These are phyloP conservation scores for Caracal caracal DNA, from an alignment of 2,113 vertebrate species.

Conservation along the genomic window DNA sequence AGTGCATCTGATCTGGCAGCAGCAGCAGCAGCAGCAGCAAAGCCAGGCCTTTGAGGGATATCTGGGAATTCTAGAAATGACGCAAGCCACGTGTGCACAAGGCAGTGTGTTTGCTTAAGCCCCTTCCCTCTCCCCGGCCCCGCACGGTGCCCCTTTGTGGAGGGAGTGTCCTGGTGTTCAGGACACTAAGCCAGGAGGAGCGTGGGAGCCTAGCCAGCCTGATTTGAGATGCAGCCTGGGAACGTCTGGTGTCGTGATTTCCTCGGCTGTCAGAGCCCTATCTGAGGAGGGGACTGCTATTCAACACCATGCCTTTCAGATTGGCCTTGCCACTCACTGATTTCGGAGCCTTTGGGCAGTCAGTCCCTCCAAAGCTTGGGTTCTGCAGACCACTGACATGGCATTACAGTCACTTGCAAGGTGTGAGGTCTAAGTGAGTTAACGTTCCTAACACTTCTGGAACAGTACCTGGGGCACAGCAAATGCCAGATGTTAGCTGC, in stretches of 20 bases:
- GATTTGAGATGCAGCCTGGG: background rate
- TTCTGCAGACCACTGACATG: background rate
- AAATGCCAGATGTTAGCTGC: rapidly evolving
- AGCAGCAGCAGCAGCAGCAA: background rate
- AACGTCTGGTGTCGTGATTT: background rate
- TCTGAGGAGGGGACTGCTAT: background rate
- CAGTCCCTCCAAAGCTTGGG: background rate
- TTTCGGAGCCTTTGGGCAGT: background rate
- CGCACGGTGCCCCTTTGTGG: rapidly evolving
- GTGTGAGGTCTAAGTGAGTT: background rate
- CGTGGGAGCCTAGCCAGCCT: background rate
- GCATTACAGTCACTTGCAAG: rapidly evolving
- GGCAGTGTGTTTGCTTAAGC: background rate
- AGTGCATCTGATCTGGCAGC: background rate
- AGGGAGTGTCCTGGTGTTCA: background rate
- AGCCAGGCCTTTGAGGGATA: background rate
- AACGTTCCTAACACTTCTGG: background rate
- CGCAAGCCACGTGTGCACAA: rapidly evolving
- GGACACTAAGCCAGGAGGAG: background rate
- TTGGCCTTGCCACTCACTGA: background rate
- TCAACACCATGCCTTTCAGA: background rate
- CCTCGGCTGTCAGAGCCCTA: background rate
- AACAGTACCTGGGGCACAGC: background rate
- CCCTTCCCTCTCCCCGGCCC: background rate
- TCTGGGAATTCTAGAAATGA: background rate